phyloP scores from a whole-genome alignment of 2,797 vertebrate species.

The Sebastes miniatus region DNA sequence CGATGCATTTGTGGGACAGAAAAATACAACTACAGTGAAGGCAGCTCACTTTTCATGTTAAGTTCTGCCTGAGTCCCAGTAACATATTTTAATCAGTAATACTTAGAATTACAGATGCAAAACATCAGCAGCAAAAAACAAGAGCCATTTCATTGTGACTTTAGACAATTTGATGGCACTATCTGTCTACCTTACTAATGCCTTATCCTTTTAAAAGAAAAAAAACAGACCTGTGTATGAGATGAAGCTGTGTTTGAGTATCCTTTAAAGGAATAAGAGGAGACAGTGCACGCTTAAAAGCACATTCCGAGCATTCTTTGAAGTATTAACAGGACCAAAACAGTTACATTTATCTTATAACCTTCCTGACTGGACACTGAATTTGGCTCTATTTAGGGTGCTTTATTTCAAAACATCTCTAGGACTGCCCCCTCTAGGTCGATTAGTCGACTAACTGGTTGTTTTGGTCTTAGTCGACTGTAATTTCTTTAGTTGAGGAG shows the following conservation, averaged over 20 bases:
- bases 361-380: not conserved
- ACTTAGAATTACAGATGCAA: not conserved
- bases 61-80: not conserved
- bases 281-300: not conserved
- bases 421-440: too few species aligned
- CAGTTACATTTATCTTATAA: slow-evolving; percentile 17
- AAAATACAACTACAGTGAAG: not conserved
- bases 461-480: too few species aligned
- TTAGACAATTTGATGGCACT: not conserved
- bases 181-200: not conserved
- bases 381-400: not conserved
- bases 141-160: not conserved
- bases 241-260: slow-evolving; percentile 8
- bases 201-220: not conserved
- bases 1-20: not conserved
- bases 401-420: not conserved
- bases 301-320: slow-evolving; percentile 51
- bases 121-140: not conserved
- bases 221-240: not conserved
- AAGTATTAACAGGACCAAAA: slow-evolving; percentile 48
- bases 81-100: not conserved
- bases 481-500: too few species aligned
- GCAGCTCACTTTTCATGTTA: not conserved
- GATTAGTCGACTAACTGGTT: too few species aligned
- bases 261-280: slow-evolving; percentile 51